Conservation (phyloP, 2,113 vertebrate genomes). For the Silurus asotus region DNA sequence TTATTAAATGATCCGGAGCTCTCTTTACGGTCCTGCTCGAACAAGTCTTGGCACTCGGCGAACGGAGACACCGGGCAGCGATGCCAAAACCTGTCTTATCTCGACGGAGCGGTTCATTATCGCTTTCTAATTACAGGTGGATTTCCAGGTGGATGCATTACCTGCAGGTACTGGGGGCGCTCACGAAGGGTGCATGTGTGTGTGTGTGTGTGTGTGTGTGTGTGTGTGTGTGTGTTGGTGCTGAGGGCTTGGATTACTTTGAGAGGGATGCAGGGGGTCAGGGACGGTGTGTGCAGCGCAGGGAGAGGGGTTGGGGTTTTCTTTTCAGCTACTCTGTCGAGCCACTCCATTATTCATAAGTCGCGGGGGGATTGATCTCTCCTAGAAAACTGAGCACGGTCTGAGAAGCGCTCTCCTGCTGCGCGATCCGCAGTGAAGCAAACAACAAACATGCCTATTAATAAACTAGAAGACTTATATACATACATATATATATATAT, state of each 20-base stretch:
- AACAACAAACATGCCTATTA: neutral
- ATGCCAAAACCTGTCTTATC: constrained; percentile 71
- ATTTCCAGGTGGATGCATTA: constrained; percentile 83
- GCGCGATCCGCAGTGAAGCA: neutral
- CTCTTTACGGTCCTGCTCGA: constrained; percentile 59
- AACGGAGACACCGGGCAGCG: constrained; percentile 51
- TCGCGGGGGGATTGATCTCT: constrained; percentile 61
- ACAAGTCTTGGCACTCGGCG: constrained; percentile 57
- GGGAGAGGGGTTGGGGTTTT: constrained; percentile 54
- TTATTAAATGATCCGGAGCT: constrained; percentile 68
- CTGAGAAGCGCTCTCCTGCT: constrained; percentile 13
- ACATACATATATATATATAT: too few species aligned
- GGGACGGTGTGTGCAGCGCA: constrained; percentile 56
- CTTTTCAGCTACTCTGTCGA: constrained; percentile 74
- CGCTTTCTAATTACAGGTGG: constrained; percentile 84
- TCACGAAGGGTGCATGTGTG: constrained; percentile 30
- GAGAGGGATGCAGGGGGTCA: constrained; percentile 64
- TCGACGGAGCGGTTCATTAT: constrained; percentile 84
- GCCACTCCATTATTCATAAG: constrained; percentile 73
- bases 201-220: constrained; percentile 59
- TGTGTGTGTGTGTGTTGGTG: constrained; percentile 61
- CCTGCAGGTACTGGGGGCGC: constrained; percentile 55
- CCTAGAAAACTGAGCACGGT: constrained; percentile 38
- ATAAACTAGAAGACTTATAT: too few species aligned
- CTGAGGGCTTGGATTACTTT: constrained; percentile 64